Evolutionary conservation across 2,797 vertebrate species (phyloP).

Genomic region (Cryptoblepharus egeriae): DNA sequence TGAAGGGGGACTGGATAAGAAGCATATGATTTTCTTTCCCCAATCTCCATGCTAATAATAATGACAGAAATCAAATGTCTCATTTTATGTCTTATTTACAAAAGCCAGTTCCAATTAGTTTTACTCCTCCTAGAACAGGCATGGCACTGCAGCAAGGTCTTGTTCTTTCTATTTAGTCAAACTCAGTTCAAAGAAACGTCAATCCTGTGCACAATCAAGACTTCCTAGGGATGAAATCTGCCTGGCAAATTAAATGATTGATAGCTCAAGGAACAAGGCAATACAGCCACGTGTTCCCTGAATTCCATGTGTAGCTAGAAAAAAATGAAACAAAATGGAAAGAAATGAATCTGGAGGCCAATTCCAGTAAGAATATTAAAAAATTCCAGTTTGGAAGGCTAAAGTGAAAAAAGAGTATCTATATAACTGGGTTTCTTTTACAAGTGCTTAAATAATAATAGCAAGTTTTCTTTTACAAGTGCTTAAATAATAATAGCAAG

Average conservation of each 20-base stretch:
- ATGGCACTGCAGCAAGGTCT: slow-evolving; percentile 7
- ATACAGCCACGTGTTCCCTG: neutral
- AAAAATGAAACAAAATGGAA: neutral
- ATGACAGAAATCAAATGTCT: slow-evolving; percentile 27
- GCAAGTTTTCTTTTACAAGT: neutral
- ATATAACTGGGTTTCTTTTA: neutral
- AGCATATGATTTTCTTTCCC: slow-evolving; percentile 8
- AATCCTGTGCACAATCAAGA: slow-evolving; percentile 26
- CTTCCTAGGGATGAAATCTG: slow-evolving; percentile 36
- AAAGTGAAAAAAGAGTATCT: neutral
- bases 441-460: neutral
- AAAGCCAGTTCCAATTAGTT: slow-evolving; percentile 38
- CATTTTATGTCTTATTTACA: slow-evolving; percentile 45
- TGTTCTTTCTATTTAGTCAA: slow-evolving; percentile 50
- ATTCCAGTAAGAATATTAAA: slow-evolving; percentile 1
- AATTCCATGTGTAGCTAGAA: neutral
- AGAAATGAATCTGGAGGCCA: neutral
- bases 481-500: neutral
- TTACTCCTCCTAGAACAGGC: slow-evolving; percentile 31
- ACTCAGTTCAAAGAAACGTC: slow-evolving; percentile 46
- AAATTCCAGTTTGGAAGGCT: rapidly evolving
- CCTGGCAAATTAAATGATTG: slow-evolving; percentile 31
- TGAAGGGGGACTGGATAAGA: slow-evolving; percentile 16
- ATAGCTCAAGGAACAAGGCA: neutral
- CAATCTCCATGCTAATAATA: slow-evolving; percentile 7